Evolutionary conservation across 2,888 invertebrate genomes (phyloP), one percentile per base, ranked within the genome.

Genomic region (Agrotis segetum): DNA sequence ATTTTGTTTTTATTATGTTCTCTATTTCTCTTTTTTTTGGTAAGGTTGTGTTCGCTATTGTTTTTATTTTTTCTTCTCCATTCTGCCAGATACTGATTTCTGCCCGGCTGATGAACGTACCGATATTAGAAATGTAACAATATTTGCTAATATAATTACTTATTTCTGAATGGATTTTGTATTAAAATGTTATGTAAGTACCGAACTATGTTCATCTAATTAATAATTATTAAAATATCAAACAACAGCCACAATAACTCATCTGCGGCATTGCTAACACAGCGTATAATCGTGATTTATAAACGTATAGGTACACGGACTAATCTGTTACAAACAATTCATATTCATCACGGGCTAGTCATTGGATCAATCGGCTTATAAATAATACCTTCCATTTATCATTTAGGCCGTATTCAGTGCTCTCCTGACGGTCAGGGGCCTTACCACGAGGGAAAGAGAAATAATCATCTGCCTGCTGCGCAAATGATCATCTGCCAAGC

Each of bases 291-390:
- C 60, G 34, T 74, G 61, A 74, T 77, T 76, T 69, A 77, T 69
- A 76, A 60, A 49, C 29, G 13, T 19, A 49, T 44, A 49, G n/a
- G n/a, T n/a, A n/a, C 21, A 21, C 50, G 14, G 7, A 2, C 52
- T 53, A 64, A 78, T 78, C 72, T 53, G 72, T 53, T 49, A 72
- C 65, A 65, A 58, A 71, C 58, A 50, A 76, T 69, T 3, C 34
- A 77, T 61, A 59, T 71, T 53, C 49, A 65, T 75, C 44, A 74
- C 7, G 24, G 14, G 21, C 14, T 21, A 16, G 11, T 6, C 44
- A 46, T 60, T 49, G 17, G 58, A 59, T 46, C 49, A 77, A 53
- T 77, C 24, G 19, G 63, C 62, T 58, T 49, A 78, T 34, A 9
- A 34, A 34, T 46, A 34, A n/a, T n/a, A n/a, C 52, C 59, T 66